phyloP scores from a whole-genome alignment of 1,140 invertebrate genomes.

The Pachyrhynchus sulphureomaculatus region DNA sequence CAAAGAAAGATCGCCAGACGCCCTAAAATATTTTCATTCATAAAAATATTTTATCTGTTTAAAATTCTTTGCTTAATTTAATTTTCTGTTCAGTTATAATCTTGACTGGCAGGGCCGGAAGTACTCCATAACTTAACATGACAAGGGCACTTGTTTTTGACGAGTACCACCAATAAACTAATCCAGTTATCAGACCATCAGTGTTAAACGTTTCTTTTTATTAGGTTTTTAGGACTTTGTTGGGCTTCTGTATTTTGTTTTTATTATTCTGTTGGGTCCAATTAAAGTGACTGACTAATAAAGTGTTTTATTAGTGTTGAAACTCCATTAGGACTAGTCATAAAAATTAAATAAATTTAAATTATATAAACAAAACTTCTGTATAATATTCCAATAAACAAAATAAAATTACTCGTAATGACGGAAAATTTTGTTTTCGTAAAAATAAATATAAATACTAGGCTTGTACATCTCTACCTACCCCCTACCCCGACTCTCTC shows the following conservation, averaged over 20 bases:
- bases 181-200: constrained; percentile 10
- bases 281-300: no score
- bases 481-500: no score
- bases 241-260: not conserved
- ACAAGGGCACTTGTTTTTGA: constrained; percentile 20
- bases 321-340: no score
- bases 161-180: constrained; percentile 17
- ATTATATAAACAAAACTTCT: no score
- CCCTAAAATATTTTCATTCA: constrained; percentile 16
- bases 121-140: constrained; percentile 15
- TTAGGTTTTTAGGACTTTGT: not conserved
- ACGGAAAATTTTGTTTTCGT: no score
- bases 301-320: no score
- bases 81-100: constrained; percentile 8
- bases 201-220: constrained; percentile 14
- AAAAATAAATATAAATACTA: no score
- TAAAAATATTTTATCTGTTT: constrained; percentile 6
- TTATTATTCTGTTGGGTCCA: not conserved
- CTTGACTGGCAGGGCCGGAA: constrained; percentile 19
- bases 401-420: no score
- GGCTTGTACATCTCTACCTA: no score
- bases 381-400: no score
- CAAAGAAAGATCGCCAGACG: no score
- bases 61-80: constrained; percentile 7
- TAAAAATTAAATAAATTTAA: no score